Percentiles rank a stretch among this genome's conserved stretches.
phyloP scores from a whole-genome alignment of 2,113 vertebrate genomes.

The Electrona antarctica region DNA sequence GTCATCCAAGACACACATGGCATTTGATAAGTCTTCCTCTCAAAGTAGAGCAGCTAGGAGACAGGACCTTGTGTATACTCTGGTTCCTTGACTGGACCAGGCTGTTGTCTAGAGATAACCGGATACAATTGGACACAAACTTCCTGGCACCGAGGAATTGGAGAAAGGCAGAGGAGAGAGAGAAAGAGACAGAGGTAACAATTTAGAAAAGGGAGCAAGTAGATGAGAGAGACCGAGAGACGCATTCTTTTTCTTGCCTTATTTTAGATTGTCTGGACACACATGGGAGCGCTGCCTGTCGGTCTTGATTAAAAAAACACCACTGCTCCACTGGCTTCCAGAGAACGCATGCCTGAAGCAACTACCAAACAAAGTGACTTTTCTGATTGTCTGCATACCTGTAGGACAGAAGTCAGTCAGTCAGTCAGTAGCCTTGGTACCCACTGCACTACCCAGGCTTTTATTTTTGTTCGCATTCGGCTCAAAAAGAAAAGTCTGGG shows the following conservation, averaged over 20 bases:
- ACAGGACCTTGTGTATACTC: conserved; percentile 43
- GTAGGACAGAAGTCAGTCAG: conserved; percentile 53
- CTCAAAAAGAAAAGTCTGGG: too few relatives aligned
- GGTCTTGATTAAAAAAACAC: conserved; percentile 71
- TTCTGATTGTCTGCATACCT: conserved; percentile 72
- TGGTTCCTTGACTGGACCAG: conserved; percentile 30
- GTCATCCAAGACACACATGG: conserved; percentile 34
- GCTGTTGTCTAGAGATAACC: conserved; percentile 70
- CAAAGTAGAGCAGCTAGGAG: conserved; percentile 31
- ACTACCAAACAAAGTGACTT: conserved; percentile 55
- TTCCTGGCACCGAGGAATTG: conserved; percentile 36
- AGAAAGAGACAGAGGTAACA: conserved; percentile 31
- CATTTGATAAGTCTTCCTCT: conserved; percentile 54
- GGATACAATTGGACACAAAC: conserved; percentile 29
- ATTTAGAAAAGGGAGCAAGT: conserved; percentile 21
- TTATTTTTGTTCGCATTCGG: too few relatives aligned
- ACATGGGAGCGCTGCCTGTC: conserved; percentile 62
- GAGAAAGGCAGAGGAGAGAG: conserved; percentile 23
- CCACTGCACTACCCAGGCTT: too few relatives aligned
- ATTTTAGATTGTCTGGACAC: conserved; percentile 66
- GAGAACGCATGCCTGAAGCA: conserved; percentile 53
- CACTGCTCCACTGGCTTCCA: conserved; percentile 48
- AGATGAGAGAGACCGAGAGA: conserved; percentile 13
- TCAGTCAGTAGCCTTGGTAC: conserved; percentile 4
- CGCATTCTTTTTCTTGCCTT: conserved; percentile 50